Percentiles rank a stretch among this genome's conserved stretches.
Conservation (phyloP, 37 sponge, comb jelly and placozoan genomes). For the Geodia barretti region DNA sequence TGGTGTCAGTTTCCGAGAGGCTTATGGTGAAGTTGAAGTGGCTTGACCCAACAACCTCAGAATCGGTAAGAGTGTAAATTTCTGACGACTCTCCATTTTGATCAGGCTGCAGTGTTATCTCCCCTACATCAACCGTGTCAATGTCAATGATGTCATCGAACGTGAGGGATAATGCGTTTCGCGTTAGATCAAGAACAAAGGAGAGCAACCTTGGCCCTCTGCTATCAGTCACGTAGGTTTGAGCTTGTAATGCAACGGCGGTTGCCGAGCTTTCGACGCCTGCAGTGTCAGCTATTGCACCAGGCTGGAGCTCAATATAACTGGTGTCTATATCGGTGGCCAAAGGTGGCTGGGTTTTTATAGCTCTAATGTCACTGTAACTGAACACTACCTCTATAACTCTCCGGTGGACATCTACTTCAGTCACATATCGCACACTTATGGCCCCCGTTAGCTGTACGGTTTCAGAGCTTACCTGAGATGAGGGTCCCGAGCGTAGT, state of each 20-base stretch:
- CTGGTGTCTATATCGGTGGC: conserved; percentile 37
- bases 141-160: conserved; percentile 74
- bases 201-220: conserved; percentile 54
- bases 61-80: conserved; percentile 52
- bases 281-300: conserved; percentile 53
- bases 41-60: conserved; percentile 27
- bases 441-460: conserved; percentile 43
- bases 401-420: conserved; percentile 6
- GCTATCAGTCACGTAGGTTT: conserved; percentile 19
- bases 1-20: conserved; percentile 47
- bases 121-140: conserved; percentile 23
- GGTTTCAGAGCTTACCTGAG: conserved; percentile 12
- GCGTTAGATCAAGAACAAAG: conserved; percentile 65
- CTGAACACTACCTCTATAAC: conserved; percentile 44
- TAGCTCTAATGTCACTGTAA: conserved; percentile 38
- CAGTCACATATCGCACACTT: conserved; percentile 27
- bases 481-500: conserved; percentile 39
- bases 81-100: conserved; percentile 3
- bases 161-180: conserved; percentile 50
- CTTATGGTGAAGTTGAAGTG: conserved; percentile 45
- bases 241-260: conserved; percentile 14
- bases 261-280: conserved; percentile 32
- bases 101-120: conserved; percentile 69
- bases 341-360: conserved; percentile 42
- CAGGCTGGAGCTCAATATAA: conserved; percentile 31